A percentile compares a stretch with the other conserved stretches of the same genome.
Conservation (phyloP, 2,797 vertebrate species). For the Decapterus maruadsi region DNA sequence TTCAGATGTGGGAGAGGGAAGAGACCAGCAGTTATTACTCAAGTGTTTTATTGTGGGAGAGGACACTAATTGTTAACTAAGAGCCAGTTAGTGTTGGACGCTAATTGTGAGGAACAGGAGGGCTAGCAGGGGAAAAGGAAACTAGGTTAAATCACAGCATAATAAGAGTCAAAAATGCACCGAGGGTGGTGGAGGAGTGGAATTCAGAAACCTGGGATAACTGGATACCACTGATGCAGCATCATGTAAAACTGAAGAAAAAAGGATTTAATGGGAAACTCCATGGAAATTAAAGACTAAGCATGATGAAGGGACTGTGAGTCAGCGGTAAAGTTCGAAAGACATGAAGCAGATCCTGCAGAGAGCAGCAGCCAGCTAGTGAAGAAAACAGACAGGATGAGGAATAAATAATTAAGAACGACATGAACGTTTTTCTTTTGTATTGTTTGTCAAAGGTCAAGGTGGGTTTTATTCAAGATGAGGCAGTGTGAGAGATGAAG, state of each 20-base stretch:
- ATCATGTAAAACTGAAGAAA: not conserved
- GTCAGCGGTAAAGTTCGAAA: not conserved
- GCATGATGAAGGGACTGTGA: not conserved
- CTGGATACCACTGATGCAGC: not conserved
- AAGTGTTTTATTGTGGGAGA: conserved; percentile 71
- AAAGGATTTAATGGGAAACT: not conserved
- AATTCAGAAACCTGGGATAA: conserved; percentile 27
- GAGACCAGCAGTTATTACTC: conserved; percentile 71
- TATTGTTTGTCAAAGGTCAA: not conserved
- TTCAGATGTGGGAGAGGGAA: conserved; percentile 53
- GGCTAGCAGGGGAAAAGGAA: conserved; percentile 63
- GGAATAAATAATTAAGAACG: not conserved
- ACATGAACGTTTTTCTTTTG: not conserved
- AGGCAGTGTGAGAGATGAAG: not conserved
- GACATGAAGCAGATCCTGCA: not conserved
- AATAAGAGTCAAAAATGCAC: conserved; percentile 44
- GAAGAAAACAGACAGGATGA: not conserved
- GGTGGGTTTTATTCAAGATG: not conserved
- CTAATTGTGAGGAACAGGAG: conserved; percentile 70
- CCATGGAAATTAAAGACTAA: not conserved
- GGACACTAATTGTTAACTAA: conserved; percentile 79
- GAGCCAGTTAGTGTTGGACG: conserved; percentile 73
- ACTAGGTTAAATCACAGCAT: conserved; percentile 63
- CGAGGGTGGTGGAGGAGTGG: not conserved
- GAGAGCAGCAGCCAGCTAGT: not conserved